A percentile compares a stretch with the other conserved stretches of the same genome.
These are phyloP conservation scores for Macheiramphus alcinus DNA, from an alignment of 2,113 vertebrate species.

Conservation along the genomic window DNA sequence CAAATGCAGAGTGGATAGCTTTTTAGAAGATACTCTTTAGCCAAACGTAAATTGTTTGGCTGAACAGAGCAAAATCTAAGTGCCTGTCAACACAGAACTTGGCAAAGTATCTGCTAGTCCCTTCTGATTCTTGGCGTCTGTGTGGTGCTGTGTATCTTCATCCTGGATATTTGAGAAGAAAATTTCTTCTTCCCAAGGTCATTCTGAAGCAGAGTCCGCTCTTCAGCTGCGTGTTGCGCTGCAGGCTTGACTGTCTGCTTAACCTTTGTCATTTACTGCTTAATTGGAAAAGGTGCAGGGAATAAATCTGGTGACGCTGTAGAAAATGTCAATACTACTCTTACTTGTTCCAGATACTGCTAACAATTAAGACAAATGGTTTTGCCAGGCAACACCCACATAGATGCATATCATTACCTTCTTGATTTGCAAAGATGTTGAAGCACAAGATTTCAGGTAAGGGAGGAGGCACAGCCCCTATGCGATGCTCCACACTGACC, in stretches of 20 bases:
- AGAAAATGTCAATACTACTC: not conserved
- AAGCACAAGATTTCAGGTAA: not conserved
- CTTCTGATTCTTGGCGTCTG: not conserved
- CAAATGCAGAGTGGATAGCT: not conserved
- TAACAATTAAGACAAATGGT: not conserved
- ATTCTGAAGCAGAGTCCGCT: not conserved
- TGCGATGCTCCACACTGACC: rapidly evolving
- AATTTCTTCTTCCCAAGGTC: not conserved
- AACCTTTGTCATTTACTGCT: not conserved
- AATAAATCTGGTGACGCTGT: not conserved
- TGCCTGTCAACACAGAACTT: not conserved
- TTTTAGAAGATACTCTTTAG: not conserved
- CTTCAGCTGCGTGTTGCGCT: not conserved
- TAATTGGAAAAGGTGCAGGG: not conserved
- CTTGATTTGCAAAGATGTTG: not conserved
- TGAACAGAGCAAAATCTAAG: not conserved
- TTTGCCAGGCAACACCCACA: not conserved
- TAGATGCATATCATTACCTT: not conserved
- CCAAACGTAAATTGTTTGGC: not conserved
- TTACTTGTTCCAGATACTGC: not conserved
- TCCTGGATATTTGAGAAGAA: not conserved
- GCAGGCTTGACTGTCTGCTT: not conserved
- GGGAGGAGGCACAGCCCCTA: not conserved
- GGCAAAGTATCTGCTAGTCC: not conserved
- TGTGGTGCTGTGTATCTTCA: not conserved